Percentiles rank a stretch among this genome's conserved stretches.
Conservation (phyloP, 2,113 vertebrate genomes). For the Chaetorhynchus papuensis region DNA sequence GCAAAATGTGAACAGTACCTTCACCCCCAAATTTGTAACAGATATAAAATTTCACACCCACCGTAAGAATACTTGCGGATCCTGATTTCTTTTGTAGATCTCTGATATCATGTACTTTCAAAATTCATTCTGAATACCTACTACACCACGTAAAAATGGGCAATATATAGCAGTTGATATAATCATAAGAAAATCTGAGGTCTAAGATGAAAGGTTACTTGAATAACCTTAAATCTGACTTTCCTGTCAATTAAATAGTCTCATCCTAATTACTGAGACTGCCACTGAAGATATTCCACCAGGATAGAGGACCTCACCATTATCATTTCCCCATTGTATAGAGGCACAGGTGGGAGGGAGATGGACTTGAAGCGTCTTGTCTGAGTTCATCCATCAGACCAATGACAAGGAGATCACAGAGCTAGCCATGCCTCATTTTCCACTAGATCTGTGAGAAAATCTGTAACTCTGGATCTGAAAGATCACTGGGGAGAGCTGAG, state of each 20-base stretch:
- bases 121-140: background rate
- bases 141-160: background rate
- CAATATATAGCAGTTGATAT: background rate
- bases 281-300: background rate
- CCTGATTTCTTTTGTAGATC: background rate
- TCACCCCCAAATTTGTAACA: background rate
- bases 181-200: background rate
- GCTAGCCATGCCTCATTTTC: background rate
- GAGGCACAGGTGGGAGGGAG: background rate
- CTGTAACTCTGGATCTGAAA: background rate
- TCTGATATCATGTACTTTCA: background rate
- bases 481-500: background rate
- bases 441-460: background rate
- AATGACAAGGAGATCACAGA: background rate
- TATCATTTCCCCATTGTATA: background rate
- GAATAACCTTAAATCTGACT: background rate
- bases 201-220: background rate
- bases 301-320: background rate
- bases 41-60: background rate
- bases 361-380: background rate
- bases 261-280: background rate
- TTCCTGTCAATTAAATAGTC: background rate
- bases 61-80: background rate
- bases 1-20: background rate
- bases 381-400: background rate